phyloP scores from a whole-genome alignment of 2,888 invertebrate species.

The Ypsolopha scabrella region DNA sequence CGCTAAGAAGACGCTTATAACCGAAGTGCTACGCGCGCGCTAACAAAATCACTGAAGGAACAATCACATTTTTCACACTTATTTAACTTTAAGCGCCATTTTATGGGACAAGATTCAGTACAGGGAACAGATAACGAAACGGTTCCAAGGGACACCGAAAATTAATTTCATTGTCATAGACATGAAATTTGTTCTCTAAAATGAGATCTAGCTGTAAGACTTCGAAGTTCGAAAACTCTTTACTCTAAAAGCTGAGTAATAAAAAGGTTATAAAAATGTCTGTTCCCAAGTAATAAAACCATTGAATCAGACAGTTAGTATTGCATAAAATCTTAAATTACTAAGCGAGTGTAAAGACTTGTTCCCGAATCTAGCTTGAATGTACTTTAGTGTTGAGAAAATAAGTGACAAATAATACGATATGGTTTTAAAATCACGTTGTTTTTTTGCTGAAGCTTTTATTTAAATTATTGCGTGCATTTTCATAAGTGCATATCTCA shows the following conservation, averaged over 20 bases:
- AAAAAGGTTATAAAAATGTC: neutral
- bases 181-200: neutral
- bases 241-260: neutral
- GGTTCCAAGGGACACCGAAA: neutral
- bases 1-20: too few species aligned
- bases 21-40: neutral
- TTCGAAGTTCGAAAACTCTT: constrained; percentile 1
- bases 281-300: neutral
- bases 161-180: neutral
- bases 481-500: too few species aligned
- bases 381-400: neutral
- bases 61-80: neutral
- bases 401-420: too few species aligned
- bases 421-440: too few species aligned
- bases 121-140: neutral
- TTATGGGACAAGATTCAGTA: neutral
- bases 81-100: neutral
- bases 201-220: neutral
- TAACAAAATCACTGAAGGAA: too few species aligned
- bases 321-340: too few species aligned
- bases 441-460: too few species aligned
- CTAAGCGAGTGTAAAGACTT: too few species aligned
- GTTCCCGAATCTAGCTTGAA: neutral
- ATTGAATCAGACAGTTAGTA: too few species aligned
- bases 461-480: too few species aligned